Evolutionary conservation across 2,888 invertebrate species (phyloP).

Genomic region (Disparrhopalites patrizii): DNA sequence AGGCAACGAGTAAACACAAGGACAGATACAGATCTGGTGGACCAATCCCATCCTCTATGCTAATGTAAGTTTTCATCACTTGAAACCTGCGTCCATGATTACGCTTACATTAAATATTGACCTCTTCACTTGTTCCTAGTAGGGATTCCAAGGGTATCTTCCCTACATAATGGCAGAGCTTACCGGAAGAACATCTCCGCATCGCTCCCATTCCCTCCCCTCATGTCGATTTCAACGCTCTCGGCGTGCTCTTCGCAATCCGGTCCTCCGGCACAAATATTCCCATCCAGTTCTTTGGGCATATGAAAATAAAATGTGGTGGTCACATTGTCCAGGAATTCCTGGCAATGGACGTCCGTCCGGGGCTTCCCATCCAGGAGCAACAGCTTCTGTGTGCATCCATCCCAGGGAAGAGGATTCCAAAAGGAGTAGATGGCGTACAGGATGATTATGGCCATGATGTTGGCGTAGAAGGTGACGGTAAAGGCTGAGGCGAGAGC

Average conservation of each 20-base stretch:
- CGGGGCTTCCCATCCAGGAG: background rate
- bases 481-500: conserved; percentile 56
- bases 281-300: background rate
- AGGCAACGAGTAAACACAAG: conserved; percentile 27
- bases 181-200: conserved; percentile 14
- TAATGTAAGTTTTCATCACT: conserved; percentile 46
- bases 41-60: conserved; percentile 37
- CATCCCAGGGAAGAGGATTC: conserved; percentile 33
- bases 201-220: background rate
- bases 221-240: background rate
- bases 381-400: conserved; percentile 10
- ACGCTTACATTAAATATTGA: too few relatives aligned
- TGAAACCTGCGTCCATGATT: too few relatives aligned
- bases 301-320: background rate
- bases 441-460: conserved; percentile 59
- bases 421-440: conserved; percentile 70
- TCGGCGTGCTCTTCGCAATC: background rate
- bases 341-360: background rate
- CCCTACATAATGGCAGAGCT: too few relatives aligned
- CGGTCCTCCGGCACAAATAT: background rate
- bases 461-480: conserved; percentile 70
- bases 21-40: conserved; percentile 37
- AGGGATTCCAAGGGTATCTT: too few relatives aligned
- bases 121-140: too few relatives aligned
- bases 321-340: background rate